These are phyloP conservation scores for Gari tellinella DNA, from an alignment of 2,888 invertebrate species.

Conservation along the genomic window DNA sequence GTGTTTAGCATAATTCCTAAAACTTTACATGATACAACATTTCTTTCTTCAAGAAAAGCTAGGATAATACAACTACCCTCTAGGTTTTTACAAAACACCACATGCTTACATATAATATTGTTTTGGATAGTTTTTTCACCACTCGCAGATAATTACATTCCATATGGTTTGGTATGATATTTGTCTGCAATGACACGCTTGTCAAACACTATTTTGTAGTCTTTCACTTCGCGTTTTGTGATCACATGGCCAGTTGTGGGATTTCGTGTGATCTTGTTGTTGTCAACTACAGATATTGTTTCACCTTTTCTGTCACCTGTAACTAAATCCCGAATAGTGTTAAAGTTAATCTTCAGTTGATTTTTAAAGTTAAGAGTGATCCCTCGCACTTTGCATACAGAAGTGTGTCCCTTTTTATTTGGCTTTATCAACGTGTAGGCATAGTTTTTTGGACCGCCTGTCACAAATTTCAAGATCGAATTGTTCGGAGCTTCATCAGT, in stretches of 20 bases:
- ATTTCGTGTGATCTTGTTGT: constrained; percentile 24
- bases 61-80: too few relatives aligned
- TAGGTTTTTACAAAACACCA: too few relatives aligned
- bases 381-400: constrained; percentile 30
- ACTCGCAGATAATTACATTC: constrained; percentile 56
- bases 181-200: constrained; percentile 9
- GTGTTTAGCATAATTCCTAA: too few relatives aligned
- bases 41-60: too few relatives aligned
- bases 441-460: constrained; percentile 34
- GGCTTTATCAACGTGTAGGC: constrained; percentile 12
- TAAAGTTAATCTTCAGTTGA: constrained; percentile 26
- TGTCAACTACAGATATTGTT: constrained; percentile 4
- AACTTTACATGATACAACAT: too few relatives aligned
- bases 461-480: constrained; percentile 19
- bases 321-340: constrained; percentile 41
- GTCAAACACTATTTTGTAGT: constrained; percentile 35
- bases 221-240: constrained; percentile 14
- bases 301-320: constrained; percentile 15
- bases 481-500: constrained; percentile 76
- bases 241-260: constrained; percentile 6
- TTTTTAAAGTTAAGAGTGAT: constrained; percentile 37
- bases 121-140: too few relatives aligned
- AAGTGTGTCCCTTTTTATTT: constrained; percentile 17
- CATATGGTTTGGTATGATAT: constrained; percentile 1
- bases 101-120: too few relatives aligned